A percentile compares a stretch with the other conserved stretches of the same genome.
Evolutionary conservation across 2,888 invertebrate species (phyloP).

Genomic region (Bugula neritina): DNA sequence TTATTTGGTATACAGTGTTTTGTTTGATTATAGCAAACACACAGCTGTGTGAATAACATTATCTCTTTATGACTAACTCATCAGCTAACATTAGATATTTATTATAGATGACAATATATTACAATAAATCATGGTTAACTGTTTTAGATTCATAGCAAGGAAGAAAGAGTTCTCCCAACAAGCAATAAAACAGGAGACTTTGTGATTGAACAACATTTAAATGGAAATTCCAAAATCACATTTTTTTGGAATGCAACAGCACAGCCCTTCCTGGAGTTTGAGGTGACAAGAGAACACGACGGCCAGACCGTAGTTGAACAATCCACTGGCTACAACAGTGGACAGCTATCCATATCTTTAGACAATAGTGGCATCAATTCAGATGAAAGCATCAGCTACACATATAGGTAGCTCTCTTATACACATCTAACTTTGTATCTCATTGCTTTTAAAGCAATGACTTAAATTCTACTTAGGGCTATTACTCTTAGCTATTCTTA

Average conservation of each 20-base stretch:
- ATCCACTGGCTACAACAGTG: background rate
- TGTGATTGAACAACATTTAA: background rate
- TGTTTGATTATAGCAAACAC: too few species aligned
- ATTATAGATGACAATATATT: too few species aligned
- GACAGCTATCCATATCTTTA: background rate
- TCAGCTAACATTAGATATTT: too few species aligned
- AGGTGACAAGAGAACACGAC: background rate
- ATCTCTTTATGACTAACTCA: too few species aligned
- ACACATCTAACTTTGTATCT: too few species aligned
- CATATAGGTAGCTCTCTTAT: background rate
- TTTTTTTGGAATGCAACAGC: conserved; percentile 5
- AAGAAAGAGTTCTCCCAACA: background rate
- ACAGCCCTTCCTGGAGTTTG: conserved; percentile 7
- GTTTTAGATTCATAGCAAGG: background rate
- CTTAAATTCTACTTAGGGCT: too few species aligned
- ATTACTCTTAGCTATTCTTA: too few species aligned
- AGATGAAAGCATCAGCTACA: background rate
- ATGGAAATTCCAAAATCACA: background rate
- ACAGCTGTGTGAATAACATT: too few species aligned
- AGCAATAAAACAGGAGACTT: background rate
- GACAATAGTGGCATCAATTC: background rate
- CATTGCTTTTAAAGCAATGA: too few species aligned
- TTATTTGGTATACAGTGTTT: too few species aligned
- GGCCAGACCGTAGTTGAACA: background rate
- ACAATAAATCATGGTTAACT: too few species aligned